Base-by-base conservation (phyloP, 2,113 vertebrate genomes). In the Gambusia affinis region DNA sequence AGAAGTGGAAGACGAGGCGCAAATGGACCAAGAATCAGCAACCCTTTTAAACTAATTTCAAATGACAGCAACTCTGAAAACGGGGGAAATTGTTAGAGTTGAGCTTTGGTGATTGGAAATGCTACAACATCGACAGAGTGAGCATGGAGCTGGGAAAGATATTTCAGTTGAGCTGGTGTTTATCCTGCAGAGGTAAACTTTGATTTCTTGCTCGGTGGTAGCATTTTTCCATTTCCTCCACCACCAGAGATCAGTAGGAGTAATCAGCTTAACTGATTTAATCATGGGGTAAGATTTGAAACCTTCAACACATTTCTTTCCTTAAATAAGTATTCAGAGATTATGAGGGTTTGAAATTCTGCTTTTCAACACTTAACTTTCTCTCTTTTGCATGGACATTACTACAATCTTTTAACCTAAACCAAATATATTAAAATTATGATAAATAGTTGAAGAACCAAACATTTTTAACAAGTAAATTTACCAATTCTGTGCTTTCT, bases 241-340 rank as follows among this genome's bases (percentile, higher is more conserved):
- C 77, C 54, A 71, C 78, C 80, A 79, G 72, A 81, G 64, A 89
- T 79, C 85, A 84, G 85, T 82, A 67, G 86, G 86, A 77, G 67
- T 91, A 89, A 91, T 91, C 78, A 82, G 83, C 81, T 75, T 90
- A 87, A 91, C 91, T 87, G 80, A 80, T 77, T 68, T 87, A 86
- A 91, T 89, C 86, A 86, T 70, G 70, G 83, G 77, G 80, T 86
- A 78, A 84, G 78, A 70, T 47, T 67, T 81, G 73, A 89, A 82
- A 84, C 86, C 80, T 73, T 78, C 63, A 83, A 89, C 82, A 80
- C 76, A 78, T 27, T 63, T 74, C 79, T 87, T 77, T 76, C 79
- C 87, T 63, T 85, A 78, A 83, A 83, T 63, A 65, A 79, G 80
- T 87, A 82, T 42, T 83, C 81, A 72, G 70, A 84, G 70, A 86